Conservation (phyloP, 2,888 invertebrate species). For the Sesamia inferens region DNA sequence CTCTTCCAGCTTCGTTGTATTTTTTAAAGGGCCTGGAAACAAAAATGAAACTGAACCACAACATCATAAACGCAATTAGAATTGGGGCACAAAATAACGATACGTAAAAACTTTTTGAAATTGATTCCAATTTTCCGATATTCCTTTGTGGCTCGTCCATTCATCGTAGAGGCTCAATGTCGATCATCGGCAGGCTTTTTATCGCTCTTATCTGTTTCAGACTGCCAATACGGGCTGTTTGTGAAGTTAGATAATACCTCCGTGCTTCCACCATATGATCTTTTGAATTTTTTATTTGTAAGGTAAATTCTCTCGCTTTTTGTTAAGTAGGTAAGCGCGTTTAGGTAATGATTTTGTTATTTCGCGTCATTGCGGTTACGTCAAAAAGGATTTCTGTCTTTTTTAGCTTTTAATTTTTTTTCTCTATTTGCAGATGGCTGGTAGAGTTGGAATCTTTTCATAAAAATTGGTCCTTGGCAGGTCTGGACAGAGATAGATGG, state of each 20-base stretch:
- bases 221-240: constrained; percentile 62
- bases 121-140: constrained; percentile 56
- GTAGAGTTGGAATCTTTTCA: no score
- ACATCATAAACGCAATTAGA: constrained; percentile 43
- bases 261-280: constrained; percentile 51
- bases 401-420: constrained; percentile 21
- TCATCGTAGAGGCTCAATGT: constrained; percentile 54
- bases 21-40: background rate
- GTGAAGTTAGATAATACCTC: constrained; percentile 62
- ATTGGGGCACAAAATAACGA: constrained; percentile 37
- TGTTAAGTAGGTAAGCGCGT: constrained; percentile 28
- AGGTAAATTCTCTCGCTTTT: constrained; percentile 31
- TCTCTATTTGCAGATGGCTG: background rate
- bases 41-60: background rate
- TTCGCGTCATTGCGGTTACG: constrained; percentile 19
- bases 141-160: constrained; percentile 58
- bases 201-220: constrained; percentile 64
- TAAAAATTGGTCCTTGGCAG: no score
- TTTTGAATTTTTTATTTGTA: constrained; percentile 62
- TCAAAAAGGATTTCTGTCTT: constrained; percentile 15
- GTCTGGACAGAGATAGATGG: no score
- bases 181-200: constrained; percentile 64
- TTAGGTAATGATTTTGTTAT: constrained; percentile 54
- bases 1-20: background rate
- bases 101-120: constrained; percentile 51